Conservation (phyloP, 1,140 invertebrate genomes). For the Eufriesea mexicana region DNA sequence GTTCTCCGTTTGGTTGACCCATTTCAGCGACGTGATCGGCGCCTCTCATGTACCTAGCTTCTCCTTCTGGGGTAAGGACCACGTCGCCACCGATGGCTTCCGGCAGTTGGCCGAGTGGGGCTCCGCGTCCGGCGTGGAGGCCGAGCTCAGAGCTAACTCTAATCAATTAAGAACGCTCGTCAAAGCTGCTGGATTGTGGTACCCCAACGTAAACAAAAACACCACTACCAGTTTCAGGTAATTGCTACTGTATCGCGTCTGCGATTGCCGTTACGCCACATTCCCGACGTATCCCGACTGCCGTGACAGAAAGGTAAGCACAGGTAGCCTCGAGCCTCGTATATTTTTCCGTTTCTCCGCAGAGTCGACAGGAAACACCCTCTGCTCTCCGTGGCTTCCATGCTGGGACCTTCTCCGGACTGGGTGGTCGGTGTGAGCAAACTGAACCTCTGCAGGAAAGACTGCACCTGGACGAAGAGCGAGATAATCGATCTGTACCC, state of each 20-base stretch:
- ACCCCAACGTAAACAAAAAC: slow-evolving; percentile 95
- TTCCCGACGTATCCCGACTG: no score
- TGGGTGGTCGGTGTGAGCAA: slow-evolving; percentile 96
- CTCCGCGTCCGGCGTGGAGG: slow-evolving; percentile 94
- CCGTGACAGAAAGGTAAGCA: no score
- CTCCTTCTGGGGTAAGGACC: slow-evolving; percentile 96
- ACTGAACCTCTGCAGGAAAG: slow-evolving; percentile 92
- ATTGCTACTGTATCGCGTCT: no score
- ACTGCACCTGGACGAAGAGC: slow-evolving; percentile 93
- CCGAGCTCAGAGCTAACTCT: slow-evolving; percentile 92
- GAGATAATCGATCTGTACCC: slow-evolving; percentile 93
- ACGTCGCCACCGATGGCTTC: slow-evolving; percentile 95
- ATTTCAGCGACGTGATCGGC: slow-evolving; percentile 99
- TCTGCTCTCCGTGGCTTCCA: slow-evolving; percentile 95
- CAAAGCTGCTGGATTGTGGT: slow-evolving; percentile 96
- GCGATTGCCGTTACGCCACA: no score
- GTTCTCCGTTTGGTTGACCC: slow-evolving; percentile 93
- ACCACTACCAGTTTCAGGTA: slow-evolving; percentile 90
- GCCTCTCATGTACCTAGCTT: slow-evolving; percentile 96
- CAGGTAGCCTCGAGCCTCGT: background rate
- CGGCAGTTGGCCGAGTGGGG: slow-evolving; percentile 97
- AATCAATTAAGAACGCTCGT: slow-evolving; percentile 94
- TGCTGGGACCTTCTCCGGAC: slow-evolving; percentile 97
- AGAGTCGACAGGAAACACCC: slow-evolving; percentile 94
- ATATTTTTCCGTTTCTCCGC: background rate